phyloP scores from a whole-genome alignment of 2,888 invertebrate species.

The Acanthacorydalis orientalis region DNA sequence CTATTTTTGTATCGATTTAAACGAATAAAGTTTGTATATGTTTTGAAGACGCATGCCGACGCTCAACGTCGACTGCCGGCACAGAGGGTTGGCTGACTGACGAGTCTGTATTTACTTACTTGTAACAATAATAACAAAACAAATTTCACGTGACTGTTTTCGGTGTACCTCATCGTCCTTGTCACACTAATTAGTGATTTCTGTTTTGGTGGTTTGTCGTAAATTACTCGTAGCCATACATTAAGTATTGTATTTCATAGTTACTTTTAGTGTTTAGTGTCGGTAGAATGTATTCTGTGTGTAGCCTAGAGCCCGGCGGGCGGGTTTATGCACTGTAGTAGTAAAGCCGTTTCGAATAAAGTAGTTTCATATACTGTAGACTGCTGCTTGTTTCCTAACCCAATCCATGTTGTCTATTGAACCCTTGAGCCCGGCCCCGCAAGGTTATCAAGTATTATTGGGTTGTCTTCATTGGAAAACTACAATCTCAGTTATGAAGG shows the following conservation, averaged over 20 bases:
- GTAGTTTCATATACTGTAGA: slow-evolving; percentile 27
- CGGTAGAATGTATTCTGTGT: slow-evolving; percentile 6
- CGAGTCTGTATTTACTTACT: neutral
- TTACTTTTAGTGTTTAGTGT: slow-evolving; percentile 3
- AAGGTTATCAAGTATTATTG: no score
- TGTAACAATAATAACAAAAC: neutral
- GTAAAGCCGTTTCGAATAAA: slow-evolving; percentile 33
- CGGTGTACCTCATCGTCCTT: neutral
- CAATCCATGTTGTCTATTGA: no score
- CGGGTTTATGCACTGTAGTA: slow-evolving; percentile 27
- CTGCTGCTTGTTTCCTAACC: slow-evolving; percentile 6
- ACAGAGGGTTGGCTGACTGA: neutral
- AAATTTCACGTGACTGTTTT: neutral
- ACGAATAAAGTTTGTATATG: neutral
- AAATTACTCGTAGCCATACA: slow-evolving; percentile 12
- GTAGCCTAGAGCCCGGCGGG: slow-evolving; percentile 2
- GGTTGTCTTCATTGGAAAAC: no score
- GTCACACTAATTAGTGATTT: slow-evolving; percentile 1
- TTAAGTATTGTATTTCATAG: slow-evolving; percentile 9
- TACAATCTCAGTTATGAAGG: no score
- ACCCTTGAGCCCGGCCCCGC: no score
- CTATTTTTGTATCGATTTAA: slow-evolving; percentile 1
- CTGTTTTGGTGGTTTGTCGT: slow-evolving; percentile 14
- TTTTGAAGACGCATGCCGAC: neutral
- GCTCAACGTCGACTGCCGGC: neutral